A percentile compares a stretch with the other conserved stretches of the same genome.
Conservation (phyloP, 64 coral and sea anemone genomes). For the Montipora efflorescens region DNA sequence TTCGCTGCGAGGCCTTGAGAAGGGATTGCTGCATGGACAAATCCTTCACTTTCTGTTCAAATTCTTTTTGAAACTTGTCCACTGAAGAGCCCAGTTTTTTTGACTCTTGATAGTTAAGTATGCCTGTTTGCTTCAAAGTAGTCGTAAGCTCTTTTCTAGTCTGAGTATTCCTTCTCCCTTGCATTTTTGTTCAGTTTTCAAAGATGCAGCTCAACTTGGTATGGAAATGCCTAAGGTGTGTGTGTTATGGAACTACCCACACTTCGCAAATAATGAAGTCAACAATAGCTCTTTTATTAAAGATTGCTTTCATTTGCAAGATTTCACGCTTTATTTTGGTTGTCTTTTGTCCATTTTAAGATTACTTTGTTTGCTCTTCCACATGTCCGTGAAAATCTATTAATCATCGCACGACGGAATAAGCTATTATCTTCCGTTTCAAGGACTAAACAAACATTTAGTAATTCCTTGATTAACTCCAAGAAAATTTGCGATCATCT, state of each 20-base stretch:
- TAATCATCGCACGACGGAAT: not conserved
- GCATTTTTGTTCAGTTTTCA: not conserved
- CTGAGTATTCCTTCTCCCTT: not conserved
- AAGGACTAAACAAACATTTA: not conserved
- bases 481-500: not conserved
- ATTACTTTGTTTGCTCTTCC: conserved; percentile 30
- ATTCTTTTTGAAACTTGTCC: conserved; percentile 44
- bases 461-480: not conserved
- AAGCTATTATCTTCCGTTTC: conserved; percentile 15
- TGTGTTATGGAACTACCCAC: no score
- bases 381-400: not conserved
- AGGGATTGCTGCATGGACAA: conserved; percentile 11
- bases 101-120: conserved; percentile 20
- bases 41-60: conserved; percentile 20
- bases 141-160: conserved; percentile 1
- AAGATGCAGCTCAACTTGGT: not conserved
- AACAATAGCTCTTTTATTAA: not conserved
- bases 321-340: not conserved
- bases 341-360: not conserved
- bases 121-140: not conserved
- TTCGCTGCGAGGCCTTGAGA: conserved; percentile 3
- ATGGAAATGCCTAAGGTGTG: not conserved
- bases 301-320: not conserved
- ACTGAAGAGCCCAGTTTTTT: conserved; percentile 25
- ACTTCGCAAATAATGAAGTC: not conserved